These are phyloP conservation scores for Pogonomyrmex californicus DNA, from an alignment of 1,140 invertebrate genomes.

Conservation along the genomic window DNA sequence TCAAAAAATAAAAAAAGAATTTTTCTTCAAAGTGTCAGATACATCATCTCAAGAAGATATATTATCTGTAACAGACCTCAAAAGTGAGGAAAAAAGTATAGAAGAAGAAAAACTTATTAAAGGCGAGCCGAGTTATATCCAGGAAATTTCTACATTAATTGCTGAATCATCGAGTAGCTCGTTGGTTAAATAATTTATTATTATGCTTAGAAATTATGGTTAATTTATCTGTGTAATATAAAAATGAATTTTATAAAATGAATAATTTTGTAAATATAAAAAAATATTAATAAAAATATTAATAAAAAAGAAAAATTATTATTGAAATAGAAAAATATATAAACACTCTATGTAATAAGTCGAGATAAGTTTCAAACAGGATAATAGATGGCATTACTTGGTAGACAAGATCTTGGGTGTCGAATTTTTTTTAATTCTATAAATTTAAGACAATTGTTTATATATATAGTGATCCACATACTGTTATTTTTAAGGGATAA, in stretches of 20 bases:
- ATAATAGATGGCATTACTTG: no score
- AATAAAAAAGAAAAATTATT: background rate
- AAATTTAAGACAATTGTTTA: no score
- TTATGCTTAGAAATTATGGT: constrained; percentile 29
- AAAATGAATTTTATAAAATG: background rate
- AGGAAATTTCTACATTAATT: constrained; percentile 71
- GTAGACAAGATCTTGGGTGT: no score
- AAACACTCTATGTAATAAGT: no score
- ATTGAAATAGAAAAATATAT: constrained; percentile 9
- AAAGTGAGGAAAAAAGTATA: constrained; percentile 48
- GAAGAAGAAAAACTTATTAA: constrained; percentile 39
- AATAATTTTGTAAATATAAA: background rate
- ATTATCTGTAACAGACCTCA: constrained; percentile 75
- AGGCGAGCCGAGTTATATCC: constrained; percentile 67
- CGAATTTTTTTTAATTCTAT: no score
- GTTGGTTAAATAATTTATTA: constrained; percentile 37
- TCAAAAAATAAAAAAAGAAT: constrained; percentile 21
- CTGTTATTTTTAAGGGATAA: no score
- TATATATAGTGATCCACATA: no score
- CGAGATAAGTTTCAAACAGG: no score
- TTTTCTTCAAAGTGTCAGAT: constrained; percentile 74
- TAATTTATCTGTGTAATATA: constrained; percentile 14
- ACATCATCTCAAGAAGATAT: constrained; percentile 79
- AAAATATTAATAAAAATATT: background rate
- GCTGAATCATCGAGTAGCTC: constrained; percentile 57